Percentiles rank a stretch among this genome's conserved stretches.
These are phyloP conservation scores for Pollimyrus isidori DNA, from an alignment of 2,113 vertebrate species.

Conservation along the genomic window DNA sequence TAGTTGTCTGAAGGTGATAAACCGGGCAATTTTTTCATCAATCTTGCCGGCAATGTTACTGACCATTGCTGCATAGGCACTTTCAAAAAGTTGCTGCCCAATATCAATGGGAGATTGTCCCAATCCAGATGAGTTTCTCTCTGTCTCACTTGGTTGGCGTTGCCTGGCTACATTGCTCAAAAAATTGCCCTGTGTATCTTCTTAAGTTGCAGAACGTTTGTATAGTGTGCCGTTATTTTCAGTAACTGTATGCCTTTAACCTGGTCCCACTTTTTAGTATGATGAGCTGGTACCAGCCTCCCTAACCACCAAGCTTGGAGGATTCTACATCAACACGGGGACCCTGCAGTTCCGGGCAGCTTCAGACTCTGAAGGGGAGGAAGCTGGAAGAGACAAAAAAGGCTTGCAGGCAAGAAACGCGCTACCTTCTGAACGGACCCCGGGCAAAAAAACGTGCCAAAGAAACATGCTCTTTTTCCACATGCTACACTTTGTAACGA, in stretches of 20 bases:
- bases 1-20: not conserved
- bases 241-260: not conserved
- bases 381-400: slow-evolving; percentile 67
- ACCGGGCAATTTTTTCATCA: not conserved
- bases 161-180: not conserved
- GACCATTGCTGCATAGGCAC: too few species aligned
- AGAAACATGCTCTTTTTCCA: not conserved
- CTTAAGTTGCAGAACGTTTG: not conserved
- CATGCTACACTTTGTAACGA: not conserved
- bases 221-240: not conserved
- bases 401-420: slow-evolving; percentile 71
- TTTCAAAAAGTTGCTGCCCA: too few species aligned
- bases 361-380: slow-evolving; percentile 89
- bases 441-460: not conserved
- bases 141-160: not conserved
- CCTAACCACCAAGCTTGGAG: slow-evolving; percentile 90
- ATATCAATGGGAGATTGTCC: too few species aligned
- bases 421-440: not conserved
- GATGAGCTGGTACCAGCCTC: slow-evolving; percentile 96
- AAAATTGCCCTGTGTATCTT: not conserved
- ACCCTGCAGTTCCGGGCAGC: slow-evolving; percentile 92
- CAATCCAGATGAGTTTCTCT: not conserved
- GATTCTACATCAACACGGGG: slow-evolving; percentile 98
- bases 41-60: too few species aligned
- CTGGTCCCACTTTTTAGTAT: slow-evolving; percentile 49